Conservation (phyloP, 2,797 vertebrate species). For the Nyctibius grandis region DNA sequence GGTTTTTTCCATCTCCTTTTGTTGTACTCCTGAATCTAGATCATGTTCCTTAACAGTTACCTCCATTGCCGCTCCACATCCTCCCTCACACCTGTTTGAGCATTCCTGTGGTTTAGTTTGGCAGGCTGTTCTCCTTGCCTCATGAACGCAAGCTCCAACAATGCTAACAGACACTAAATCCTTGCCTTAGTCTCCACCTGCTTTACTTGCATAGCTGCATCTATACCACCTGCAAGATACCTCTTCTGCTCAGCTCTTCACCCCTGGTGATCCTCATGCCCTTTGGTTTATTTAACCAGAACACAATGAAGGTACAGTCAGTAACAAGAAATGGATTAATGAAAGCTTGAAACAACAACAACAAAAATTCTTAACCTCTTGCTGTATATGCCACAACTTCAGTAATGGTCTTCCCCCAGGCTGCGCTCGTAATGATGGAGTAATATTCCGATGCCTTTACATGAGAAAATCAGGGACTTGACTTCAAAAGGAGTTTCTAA, state of each 20-base stretch:
- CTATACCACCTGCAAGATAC: neutral
- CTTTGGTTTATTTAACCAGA: neutral
- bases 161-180: neutral
- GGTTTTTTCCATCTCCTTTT: neutral
- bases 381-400: neutral
- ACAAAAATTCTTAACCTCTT: neutral
- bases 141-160: neutral
- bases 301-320: neutral
- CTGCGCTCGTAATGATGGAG: neutral
- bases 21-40: neutral
- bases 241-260: neutral
- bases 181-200: neutral
- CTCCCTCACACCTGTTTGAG: neutral
- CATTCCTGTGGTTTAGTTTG: neutral
- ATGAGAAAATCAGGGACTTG: neutral
- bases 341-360: neutral
- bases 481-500: neutral
- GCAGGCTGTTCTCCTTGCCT: neutral
- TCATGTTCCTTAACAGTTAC: neutral
- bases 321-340: neutral
- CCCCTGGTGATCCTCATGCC: neutral
- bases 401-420: neutral
- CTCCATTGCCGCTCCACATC: neutral
- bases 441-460: neutral
- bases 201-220: neutral